These are phyloP conservation scores for Agrochola litura DNA, from an alignment of 2,888 invertebrate genomes.

Conservation along the genomic window DNA sequence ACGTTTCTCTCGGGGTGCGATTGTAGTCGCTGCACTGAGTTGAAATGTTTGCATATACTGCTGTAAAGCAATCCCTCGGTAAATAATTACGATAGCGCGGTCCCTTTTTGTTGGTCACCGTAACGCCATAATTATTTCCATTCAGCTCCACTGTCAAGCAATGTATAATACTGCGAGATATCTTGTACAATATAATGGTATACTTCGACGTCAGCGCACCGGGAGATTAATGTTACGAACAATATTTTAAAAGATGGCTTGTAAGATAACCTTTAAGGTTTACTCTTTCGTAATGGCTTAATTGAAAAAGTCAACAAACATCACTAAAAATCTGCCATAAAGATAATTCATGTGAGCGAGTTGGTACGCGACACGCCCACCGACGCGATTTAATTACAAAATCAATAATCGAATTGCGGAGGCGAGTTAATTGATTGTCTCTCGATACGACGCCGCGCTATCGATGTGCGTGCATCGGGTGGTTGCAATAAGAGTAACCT, in stretches of 20 bases:
- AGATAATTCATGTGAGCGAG: conserved; percentile 73
- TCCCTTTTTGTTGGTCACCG: conserved; percentile 78
- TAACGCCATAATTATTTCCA: conserved; percentile 80
- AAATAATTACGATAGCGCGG: conserved; percentile 85
- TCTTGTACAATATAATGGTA: conserved; percentile 66
- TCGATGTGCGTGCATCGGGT: conserved; percentile 82
- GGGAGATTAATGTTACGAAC: conserved; percentile 63
- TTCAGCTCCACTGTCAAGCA: conserved; percentile 74
- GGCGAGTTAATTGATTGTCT: conserved; percentile 85
- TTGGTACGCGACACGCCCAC: conserved; percentile 78
- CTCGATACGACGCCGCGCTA: conserved; percentile 80
- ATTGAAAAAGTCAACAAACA: conserved; percentile 80
- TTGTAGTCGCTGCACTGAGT: conserved; percentile 74
- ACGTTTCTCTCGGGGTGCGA: conserved; percentile 69
- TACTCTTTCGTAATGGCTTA: conserved; percentile 73
- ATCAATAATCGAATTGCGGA: conserved; percentile 88
- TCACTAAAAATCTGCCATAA: conserved; percentile 74
- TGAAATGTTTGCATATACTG: conserved; percentile 85
- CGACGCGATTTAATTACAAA: conserved; percentile 88
- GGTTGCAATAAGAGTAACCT: conserved; percentile 60
- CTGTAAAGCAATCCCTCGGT: conserved; percentile 84
- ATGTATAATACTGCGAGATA: conserved; percentile 73
- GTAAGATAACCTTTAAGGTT: conserved; percentile 63
- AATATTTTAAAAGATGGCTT: conserved; percentile 61
- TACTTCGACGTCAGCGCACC: conserved; percentile 51